Evolutionary conservation across 2,888 invertebrate genomes (phyloP), one percentile per base, ranked within the genome.

Genomic region (Netelia melanura): DNA sequence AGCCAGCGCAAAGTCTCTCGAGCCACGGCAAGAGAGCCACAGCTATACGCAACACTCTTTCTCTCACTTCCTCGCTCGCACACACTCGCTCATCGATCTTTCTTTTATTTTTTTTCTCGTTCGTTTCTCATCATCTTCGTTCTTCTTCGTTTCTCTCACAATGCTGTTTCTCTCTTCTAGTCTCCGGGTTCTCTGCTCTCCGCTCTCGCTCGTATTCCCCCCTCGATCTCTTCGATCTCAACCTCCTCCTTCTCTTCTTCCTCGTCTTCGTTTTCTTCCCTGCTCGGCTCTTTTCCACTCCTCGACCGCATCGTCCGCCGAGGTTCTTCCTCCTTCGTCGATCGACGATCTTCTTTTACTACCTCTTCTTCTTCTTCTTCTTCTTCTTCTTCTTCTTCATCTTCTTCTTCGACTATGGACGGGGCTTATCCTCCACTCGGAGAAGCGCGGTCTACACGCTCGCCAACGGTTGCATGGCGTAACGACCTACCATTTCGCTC

Each of bases 401-500:
- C 38, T 56, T 71, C 44, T 21, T 48, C 9, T 38, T 38, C 38
- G 8, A 8, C 65, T 17, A 52, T 48, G 65, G 44, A 14, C 48
- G 52, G 1, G 30, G 81, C 54, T 75, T 21, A 30, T 76, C 48
- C 56, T 54, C 64, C 25, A 64, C 64, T 64, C 48, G 62, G 64
- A 30, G 56, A 70, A 25, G 48, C 30, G 30, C 48, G 74, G 21
- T 54, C 67, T 70, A 25, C 38, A 58, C 30, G 54, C 86, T 84
- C 30, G 23, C 74, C 80, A 72, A 83, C 84, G 67, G 86, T 86
- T 78, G 77, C 88, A 87, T 77, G 78, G 74, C 83, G 84, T 85
- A 89, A 87, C 89, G 88, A 88, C 84, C 87, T 65, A 76, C 86
- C 86, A 86, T 88, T 87, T 88, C 85, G 89, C 85, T 87, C 81